These are phyloP conservation scores for Cepaea nemoralis DNA, from an alignment of 1,140 invertebrate genomes.

Conservation along the genomic window DNA sequence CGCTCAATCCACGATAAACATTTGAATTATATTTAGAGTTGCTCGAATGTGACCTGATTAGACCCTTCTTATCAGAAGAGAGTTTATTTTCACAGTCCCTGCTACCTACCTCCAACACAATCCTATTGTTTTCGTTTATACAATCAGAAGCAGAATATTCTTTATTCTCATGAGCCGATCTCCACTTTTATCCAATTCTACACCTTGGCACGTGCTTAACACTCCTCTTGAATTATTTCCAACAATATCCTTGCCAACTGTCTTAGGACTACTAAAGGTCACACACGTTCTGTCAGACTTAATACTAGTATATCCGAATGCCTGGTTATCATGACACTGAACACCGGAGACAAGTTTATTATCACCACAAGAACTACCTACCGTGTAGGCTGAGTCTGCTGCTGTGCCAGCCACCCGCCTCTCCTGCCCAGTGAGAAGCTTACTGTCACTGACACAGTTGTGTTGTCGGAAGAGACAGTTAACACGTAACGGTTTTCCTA, in stretches of 20 bases:
- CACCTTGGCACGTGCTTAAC: neutral
- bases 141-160: neutral
- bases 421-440: no score
- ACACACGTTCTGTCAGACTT: neutral
- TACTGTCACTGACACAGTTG: no score
- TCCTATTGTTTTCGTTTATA: neutral
- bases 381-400: no score
- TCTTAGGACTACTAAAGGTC: neutral
- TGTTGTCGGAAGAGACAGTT: no score
- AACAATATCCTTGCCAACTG: constrained; percentile 10
- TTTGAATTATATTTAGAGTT: neutral
- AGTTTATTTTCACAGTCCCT: neutral
- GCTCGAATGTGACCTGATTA: no score
- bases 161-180: neutral
- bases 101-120: neutral
- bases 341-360: no score
- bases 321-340: no score
- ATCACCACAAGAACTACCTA: no score
- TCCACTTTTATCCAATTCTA: neutral
- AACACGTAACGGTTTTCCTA: no score
- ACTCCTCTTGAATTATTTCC: neutral
- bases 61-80: neutral
- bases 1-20: neutral
- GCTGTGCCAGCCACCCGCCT: no score
- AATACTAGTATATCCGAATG: no score